Evolutionary conservation across 2,888 invertebrate genomes (phyloP).

Genomic region (Tridacna gigas): DNA sequence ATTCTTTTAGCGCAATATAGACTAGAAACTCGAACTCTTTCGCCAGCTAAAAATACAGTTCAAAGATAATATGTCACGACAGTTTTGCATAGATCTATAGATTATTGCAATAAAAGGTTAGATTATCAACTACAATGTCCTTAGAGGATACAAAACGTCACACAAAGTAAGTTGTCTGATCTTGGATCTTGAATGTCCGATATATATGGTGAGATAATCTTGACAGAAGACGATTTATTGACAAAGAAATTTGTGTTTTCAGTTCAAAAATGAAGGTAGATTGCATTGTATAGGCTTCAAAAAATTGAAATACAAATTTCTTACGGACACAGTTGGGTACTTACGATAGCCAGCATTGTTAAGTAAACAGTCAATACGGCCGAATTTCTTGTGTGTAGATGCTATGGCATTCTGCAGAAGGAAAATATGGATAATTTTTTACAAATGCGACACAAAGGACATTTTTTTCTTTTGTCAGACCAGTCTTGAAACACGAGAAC

Average conservation of each 20-base stretch:
- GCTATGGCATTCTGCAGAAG: background rate
- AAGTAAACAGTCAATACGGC: constrained; percentile 11
- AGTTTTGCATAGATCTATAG: too few species aligned
- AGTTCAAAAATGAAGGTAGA: background rate
- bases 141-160: too few species aligned
- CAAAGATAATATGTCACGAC: too few species aligned
- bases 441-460: background rate
- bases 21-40: too few species aligned
- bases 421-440: background rate
- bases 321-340: background rate
- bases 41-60: too few species aligned
- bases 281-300: background rate
- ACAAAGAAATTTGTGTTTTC: background rate
- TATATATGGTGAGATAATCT: too few species aligned
- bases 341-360: constrained; percentile 16
- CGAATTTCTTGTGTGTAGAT: background rate
- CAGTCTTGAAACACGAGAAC: background rate
- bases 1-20: too few species aligned
- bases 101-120: too few species aligned
- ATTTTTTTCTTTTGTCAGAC: background rate
- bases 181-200: too few species aligned
- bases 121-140: too few species aligned
- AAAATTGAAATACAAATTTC: background rate
- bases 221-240: too few species aligned
- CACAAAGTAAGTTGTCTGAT: too few species aligned